Evolutionary conservation across 2,797 vertebrate genomes (phyloP).

Genomic region (Thamnophis elegans): DNA sequence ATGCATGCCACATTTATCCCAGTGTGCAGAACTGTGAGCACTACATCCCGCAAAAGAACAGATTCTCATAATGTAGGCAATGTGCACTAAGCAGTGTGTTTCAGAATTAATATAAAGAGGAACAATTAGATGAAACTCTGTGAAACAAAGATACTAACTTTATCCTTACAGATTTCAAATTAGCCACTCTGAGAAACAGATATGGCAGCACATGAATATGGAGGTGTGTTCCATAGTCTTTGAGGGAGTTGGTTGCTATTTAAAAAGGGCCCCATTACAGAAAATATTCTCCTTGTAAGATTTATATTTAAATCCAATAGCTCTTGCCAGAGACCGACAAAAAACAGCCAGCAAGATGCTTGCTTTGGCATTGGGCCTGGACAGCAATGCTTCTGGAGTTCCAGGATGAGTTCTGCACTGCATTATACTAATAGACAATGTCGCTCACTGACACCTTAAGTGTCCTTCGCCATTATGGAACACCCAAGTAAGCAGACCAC

Average conservation of each 20-base stretch:
- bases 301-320: constrained; percentile 14
- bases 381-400: constrained; percentile 7
- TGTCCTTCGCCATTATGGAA: constrained; percentile 15
- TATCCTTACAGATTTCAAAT: not conserved
- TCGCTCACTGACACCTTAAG: constrained; percentile 20
- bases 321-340: constrained; percentile 27
- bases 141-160: not conserved
- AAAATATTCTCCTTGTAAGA: constrained; percentile 18
- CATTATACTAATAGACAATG: constrained; percentile 26
- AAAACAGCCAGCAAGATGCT: constrained; percentile 28
- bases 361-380: constrained; percentile 32
- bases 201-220: not conserved
- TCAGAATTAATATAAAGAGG: not conserved
- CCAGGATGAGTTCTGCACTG: constrained; percentile 27
- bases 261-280: not conserved
- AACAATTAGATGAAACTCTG: not conserved
- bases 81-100: not conserved
- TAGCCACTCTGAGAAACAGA: not conserved
- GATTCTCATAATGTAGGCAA: not conserved
- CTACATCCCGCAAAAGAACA: not conserved
- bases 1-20: not conserved
- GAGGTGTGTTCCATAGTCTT: not conserved
- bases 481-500: constrained; percentile 24
- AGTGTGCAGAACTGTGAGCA: not conserved
- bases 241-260: not conserved